A percentile compares a stretch with the other conserved stretches of the same genome.
Conservation (phyloP, 1,140 invertebrate genomes). For the Contarinia nasturtii region DNA sequence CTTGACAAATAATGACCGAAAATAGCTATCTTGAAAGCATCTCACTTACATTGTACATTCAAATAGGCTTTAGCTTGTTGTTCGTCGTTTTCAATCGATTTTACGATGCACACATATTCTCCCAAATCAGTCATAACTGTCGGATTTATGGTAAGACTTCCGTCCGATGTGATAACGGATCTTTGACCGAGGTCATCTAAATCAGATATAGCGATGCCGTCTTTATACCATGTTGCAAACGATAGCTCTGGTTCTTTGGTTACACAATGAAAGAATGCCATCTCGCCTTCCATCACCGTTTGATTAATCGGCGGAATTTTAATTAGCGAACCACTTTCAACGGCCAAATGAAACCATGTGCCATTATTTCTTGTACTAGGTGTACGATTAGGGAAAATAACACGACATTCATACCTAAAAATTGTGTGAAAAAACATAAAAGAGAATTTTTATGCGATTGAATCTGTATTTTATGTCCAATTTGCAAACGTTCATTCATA, state of each 20-base stretch:
- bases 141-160: slow-evolving; percentile 53
- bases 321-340: slow-evolving; percentile 38
- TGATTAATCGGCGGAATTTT: slow-evolving; percentile 64
- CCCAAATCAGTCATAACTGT: slow-evolving; percentile 68
- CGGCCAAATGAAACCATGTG: slow-evolving; percentile 69
- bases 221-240: slow-evolving; percentile 48
- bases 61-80: slow-evolving; percentile 77
- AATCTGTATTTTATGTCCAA: no score
- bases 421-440: no score
- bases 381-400: slow-evolving; percentile 72
- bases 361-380: slow-evolving; percentile 67
- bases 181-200: slow-evolving; percentile 42
- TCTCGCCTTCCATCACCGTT: slow-evolving; percentile 69
- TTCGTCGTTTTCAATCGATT: slow-evolving; percentile 54
- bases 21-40: not conserved
- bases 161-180: slow-evolving; percentile 38
- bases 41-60: slow-evolving; percentile 84
- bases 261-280: slow-evolving; percentile 63
- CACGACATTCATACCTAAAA: slow-evolving; percentile 43
- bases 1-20: not conserved
- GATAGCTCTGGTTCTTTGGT: slow-evolving; percentile 41
- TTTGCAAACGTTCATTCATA: slow-evolving; percentile 38
- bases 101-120: slow-evolving; percentile 74
- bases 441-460: no score
- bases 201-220: slow-evolving; percentile 36